phyloP scores from a whole-genome alignment of 2,888 invertebrate species.

The Microplitis manilae region DNA sequence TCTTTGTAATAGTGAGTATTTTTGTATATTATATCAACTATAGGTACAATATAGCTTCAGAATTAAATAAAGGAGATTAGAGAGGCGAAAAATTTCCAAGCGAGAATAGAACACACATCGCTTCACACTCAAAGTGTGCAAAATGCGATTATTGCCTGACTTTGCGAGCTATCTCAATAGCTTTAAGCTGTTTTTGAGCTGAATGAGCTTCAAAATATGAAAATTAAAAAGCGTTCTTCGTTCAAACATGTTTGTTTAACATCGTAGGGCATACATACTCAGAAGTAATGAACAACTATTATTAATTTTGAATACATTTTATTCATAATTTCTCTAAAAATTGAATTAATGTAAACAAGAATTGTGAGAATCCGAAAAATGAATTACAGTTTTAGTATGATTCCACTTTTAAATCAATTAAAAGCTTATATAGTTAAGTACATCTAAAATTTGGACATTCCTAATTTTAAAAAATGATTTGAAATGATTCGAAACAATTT shows the following conservation, averaged over 20 bases:
- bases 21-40: too few relatives aligned
- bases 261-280: neutral
- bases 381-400: too few relatives aligned
- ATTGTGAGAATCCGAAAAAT: too few relatives aligned
- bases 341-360: too few relatives aligned
- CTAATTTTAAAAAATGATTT: too few relatives aligned
- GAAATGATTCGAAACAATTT: too few relatives aligned
- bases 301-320: too few relatives aligned
- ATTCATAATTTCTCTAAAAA: too few relatives aligned
- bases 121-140: neutral
- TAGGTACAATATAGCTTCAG: too few relatives aligned
- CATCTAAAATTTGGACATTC: neutral
- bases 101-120: neutral
- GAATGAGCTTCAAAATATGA: too few relatives aligned
- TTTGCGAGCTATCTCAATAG: neutral
- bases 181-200: neutral
- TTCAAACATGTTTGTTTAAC: neutral
- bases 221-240: neutral
- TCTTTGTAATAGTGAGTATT: too few relatives aligned
- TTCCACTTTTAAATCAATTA: too few relatives aligned
- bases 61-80: neutral
- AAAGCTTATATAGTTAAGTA: neutral
- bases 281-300: neutral
- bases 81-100: neutral
- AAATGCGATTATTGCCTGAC: neutral